Conservation (phyloP, 2,797 vertebrate genomes). For the Tokudaia muenninki region DNA sequence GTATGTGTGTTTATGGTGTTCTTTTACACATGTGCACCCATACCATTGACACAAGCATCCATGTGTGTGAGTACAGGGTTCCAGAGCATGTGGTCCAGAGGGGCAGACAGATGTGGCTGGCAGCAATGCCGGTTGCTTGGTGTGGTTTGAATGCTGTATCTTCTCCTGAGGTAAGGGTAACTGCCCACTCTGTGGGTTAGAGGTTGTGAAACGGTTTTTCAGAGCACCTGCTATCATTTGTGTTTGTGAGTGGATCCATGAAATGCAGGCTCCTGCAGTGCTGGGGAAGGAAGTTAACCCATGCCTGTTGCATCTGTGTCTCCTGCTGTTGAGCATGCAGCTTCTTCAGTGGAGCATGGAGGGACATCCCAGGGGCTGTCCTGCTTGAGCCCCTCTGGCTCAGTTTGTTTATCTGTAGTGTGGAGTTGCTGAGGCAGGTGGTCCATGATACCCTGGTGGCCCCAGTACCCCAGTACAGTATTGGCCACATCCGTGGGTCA, state of each 20-base stretch:
- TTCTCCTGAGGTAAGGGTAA: not conserved
- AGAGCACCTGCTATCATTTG: not conserved
- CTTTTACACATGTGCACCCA: not conserved
- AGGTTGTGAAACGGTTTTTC: not conserved
- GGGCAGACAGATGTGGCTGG: not conserved
- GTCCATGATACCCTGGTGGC: not conserved
- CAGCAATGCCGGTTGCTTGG: fast-evolving
- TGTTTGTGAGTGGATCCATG: fast-evolving
- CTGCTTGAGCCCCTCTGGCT: too few relatives aligned
- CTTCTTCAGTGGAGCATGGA: not conserved
- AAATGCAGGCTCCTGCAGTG: fast-evolving
- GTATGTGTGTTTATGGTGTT: not conserved
- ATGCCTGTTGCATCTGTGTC: not conserved
- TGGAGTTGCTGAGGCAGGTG: not conserved
- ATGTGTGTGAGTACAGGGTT: fast-evolving
- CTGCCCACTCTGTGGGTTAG: fast-evolving
- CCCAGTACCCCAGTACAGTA: fast-evolving
- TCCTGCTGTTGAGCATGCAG: not conserved
- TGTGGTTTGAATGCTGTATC: fast-evolving
- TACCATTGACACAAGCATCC: not conserved
- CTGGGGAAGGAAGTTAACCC: not conserved
- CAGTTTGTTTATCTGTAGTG: not conserved
- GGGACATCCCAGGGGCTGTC: not conserved
- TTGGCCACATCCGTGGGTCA: not conserved
- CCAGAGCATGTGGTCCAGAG: not conserved